phyloP scores from a whole-genome alignment of 2,797 vertebrate genomes.

The Crenichthys baileyi region DNA sequence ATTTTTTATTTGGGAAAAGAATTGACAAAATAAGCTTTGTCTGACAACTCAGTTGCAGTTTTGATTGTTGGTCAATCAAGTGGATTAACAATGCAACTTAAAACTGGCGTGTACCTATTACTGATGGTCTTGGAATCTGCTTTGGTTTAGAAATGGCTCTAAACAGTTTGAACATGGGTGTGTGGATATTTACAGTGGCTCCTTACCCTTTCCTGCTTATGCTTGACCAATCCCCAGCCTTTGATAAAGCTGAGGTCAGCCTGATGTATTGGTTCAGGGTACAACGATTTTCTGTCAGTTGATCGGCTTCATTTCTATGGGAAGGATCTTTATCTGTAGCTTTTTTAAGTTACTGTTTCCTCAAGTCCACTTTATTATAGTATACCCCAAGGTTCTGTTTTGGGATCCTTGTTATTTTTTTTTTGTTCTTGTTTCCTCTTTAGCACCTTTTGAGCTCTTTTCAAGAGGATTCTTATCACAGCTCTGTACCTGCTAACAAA shows the following conservation, averaged over 20 bases:
- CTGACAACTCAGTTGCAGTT: neutral
- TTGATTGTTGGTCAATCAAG: neutral
- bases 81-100: neutral
- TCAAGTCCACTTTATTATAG: neutral
- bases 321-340: neutral
- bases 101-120: neutral
- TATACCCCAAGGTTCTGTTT: neutral
- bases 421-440: neutral
- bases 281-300: neutral
- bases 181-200: neutral
- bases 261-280: neutral
- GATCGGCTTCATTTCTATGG: neutral
- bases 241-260: neutral
- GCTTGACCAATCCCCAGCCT: too few relatives aligned
- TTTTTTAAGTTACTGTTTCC: neutral
- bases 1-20: neutral
- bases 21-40: neutral
- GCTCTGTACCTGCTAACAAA: neutral
- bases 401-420: neutral
- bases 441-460: neutral
- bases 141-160: neutral
- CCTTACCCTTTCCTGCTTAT: too few relatives aligned
- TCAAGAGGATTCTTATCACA: too few relatives aligned
- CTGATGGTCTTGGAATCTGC: neutral
- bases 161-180: neutral